Evolutionary conservation across 2,797 vertebrate species (phyloP), one percentile per base, ranked within the genome.

Genomic region (Melanotaenia pygmaea): DNA sequence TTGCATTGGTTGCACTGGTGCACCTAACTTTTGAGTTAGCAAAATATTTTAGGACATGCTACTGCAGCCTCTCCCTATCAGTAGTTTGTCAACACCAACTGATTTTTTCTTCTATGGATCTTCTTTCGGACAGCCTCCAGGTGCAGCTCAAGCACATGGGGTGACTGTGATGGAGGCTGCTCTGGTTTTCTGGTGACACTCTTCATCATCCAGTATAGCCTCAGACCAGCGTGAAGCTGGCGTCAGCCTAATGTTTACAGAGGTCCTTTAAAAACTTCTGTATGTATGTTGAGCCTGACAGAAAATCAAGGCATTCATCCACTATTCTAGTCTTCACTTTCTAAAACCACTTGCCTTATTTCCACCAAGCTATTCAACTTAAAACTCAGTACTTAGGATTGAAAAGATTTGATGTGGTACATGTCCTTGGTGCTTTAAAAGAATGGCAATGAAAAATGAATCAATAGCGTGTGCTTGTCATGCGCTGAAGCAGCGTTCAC

Each of bases 341-440:
- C 86, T 77, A 83, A 83, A 86, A 85, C 70, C 43, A 66, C 74
- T 74, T 45, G 59, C 81, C 80, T 94, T 92, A 86, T 93, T 91
- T 92, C 85, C 86, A 84, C 86, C 75, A 62, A 87, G 79, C 86
- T 86, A 89, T 91, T 92, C 54, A 56, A 13, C 13, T 56, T 8
- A 56, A 86, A 93, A 90, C 80, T 47, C 61, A 72, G 74, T 81
- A 74, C 78, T 62, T 84, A 80, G 81, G 70, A 74, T 77, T 82
- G 86, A 89, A 85, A 80, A 84, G 88, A 92, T 92, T 90, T 92
- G 81, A 93, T 92, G 86, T 88, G 84, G 88, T 89, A 86, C 80
- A 85, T 89, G 93, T 94, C 94, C 92, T 93, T 94, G 92, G 85
- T 91, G 80, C 82, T 91, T 91, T 89, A 86, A 93, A 94, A 93